phyloP scores from a whole-genome alignment of 1,140 invertebrate species.

The Apis mellifera region DNA sequence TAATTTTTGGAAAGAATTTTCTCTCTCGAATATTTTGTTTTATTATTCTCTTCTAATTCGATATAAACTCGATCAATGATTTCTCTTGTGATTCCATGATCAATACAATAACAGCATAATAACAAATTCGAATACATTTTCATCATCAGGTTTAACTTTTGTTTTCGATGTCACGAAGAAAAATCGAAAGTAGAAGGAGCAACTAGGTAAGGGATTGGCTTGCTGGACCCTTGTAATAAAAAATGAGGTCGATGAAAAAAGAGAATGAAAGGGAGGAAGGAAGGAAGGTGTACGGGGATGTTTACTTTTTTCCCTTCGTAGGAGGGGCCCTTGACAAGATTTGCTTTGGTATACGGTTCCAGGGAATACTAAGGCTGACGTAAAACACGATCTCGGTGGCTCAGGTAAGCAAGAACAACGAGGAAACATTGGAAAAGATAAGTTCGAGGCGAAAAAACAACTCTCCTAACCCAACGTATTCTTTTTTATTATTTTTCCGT shows the following conservation, averaged over 20 bases:
- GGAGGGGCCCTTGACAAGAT: slow-evolving; percentile 49
- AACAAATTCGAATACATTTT: too few species aligned
- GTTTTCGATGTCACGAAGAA: too few species aligned
- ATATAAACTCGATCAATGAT: too few species aligned
- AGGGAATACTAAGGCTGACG: slow-evolving; percentile 19
- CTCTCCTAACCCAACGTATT: neutral
- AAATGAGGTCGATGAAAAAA: slow-evolving; percentile 31
- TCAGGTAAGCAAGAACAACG: slow-evolving; percentile 17
- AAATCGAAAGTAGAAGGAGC: neutral
- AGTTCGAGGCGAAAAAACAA: slow-evolving; percentile 19
- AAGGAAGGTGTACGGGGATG: slow-evolving; percentile 12
- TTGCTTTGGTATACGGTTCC: slow-evolving; percentile 47
- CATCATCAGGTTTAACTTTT: neutral
- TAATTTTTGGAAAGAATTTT: too few species aligned
- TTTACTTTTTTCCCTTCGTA: slow-evolving; percentile 45
- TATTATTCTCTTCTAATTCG: too few species aligned
- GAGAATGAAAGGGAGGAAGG: neutral
- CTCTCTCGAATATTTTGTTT: too few species aligned
- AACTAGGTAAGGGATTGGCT: slow-evolving; percentile 19
- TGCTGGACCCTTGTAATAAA: slow-evolving; percentile 4
- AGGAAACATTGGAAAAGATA: slow-evolving; percentile 14
- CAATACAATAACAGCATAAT: too few species aligned
- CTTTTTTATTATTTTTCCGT: slow-evolving; percentile 37
- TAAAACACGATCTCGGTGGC: slow-evolving; percentile 48
- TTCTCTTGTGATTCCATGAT: too few species aligned